Conservation (phyloP, 2,113 vertebrate genomes). For the Trachemys scripta region DNA sequence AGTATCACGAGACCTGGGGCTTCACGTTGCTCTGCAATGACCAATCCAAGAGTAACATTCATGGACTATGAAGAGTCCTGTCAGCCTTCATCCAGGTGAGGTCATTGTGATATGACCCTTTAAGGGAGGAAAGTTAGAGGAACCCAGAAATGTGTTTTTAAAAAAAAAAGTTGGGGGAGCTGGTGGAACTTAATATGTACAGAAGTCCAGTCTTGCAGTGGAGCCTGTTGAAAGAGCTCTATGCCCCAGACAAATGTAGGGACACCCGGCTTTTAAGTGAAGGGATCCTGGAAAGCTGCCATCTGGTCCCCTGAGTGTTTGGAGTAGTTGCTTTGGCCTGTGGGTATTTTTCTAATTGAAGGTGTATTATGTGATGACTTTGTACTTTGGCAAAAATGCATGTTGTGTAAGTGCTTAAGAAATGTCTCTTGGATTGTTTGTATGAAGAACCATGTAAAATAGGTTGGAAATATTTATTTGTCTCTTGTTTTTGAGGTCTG, state of each 20-base stretch:
- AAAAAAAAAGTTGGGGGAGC: slow-evolving; percentile 53
- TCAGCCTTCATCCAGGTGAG: neutral
- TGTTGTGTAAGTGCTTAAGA: neutral
- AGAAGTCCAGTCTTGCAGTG: neutral
- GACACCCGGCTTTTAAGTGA: slow-evolving; percentile 51
- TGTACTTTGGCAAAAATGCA: neutral
- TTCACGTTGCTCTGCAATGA: neutral
- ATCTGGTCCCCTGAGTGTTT: neutral
- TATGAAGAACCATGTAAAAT: neutral
- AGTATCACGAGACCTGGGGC: slow-evolving; percentile 35
- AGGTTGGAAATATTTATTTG: neutral
- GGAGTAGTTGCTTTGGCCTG: neutral
- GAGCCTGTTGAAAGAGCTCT: slow-evolving; percentile 56
- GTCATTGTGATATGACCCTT: neutral
- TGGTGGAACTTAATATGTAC: slow-evolving; percentile 17
- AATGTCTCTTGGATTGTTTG: neutral
- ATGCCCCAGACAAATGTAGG: slow-evolving; percentile 64
- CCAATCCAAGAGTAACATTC: slow-evolving; percentile 30
- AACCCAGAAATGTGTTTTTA: neutral
- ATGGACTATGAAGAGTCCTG: slow-evolving; percentile 48
- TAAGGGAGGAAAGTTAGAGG: neutral
- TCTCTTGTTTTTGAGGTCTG: neutral
- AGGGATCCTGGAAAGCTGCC: slow-evolving; percentile 50
- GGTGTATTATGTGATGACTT: accelerated
- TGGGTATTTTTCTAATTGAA: neutral